These are phyloP conservation scores for Dromaius novaehollandiae DNA, from an alignment of 2,113 vertebrate genomes.

Conservation along the genomic window DNA sequence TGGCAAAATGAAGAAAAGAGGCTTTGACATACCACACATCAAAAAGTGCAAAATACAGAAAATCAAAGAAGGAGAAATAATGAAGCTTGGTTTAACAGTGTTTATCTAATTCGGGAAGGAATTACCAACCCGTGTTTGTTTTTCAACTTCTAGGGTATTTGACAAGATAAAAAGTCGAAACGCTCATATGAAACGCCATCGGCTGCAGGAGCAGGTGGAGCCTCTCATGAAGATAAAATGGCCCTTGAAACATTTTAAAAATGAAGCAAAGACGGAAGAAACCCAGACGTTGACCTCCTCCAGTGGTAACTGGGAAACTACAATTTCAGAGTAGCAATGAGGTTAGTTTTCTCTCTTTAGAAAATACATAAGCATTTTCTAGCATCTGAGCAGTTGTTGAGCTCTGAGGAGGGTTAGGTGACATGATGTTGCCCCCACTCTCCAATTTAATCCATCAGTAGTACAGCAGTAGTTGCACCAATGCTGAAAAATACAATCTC, in stretches of 20 bases:
- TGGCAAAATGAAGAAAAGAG: no score
- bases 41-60: no score
- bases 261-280: conserved; percentile 25
- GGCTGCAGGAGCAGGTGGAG: conserved; percentile 63
- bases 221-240: conserved; percentile 29
- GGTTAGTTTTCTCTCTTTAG: not conserved
- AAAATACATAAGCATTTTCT: not conserved
- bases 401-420: not conserved
- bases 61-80: not conserved
- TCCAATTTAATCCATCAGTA: not conserved
- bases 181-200: conserved; percentile 78
- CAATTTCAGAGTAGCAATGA: not conserved
- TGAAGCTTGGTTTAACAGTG: rapidly evolving
- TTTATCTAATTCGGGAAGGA: not conserved
- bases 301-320: conserved; percentile 48
- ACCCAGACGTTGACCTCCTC: conserved; percentile 10
- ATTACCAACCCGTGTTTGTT: not conserved
- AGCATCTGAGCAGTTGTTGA: not conserved
- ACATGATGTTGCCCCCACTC: not conserved
- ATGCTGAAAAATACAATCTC: not conserved
- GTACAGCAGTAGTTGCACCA: not conserved
- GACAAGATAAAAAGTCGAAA: conserved; percentile 77
- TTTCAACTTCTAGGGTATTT: conserved; percentile 64
- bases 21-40: rapidly evolving
- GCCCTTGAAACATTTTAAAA: conserved; percentile 24